A percentile compares a stretch with the other conserved stretches of the same genome.
These are phyloP conservation scores for Temnothorax unifasciatus DNA, from an alignment of 2,888 invertebrate genomes.

Conservation along the genomic window DNA sequence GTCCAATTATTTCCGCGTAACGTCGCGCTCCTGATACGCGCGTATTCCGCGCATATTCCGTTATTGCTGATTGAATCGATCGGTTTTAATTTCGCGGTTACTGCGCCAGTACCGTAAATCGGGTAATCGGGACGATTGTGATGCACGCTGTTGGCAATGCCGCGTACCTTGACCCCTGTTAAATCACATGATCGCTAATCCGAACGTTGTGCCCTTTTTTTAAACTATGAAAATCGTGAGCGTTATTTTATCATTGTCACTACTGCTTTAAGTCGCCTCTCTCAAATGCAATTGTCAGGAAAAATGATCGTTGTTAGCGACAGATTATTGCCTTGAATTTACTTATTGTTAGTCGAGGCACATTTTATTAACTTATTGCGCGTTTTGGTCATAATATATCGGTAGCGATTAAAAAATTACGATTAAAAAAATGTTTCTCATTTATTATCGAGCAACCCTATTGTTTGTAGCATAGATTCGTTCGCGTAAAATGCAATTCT, in stretches of 20 bases:
- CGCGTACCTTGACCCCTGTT: constrained; percentile 21
- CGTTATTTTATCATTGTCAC: neutral
- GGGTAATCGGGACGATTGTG: constrained; percentile 18
- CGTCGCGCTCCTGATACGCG: constrained; percentile 39
- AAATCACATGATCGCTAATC: constrained; percentile 6
- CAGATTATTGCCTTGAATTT: neutral
- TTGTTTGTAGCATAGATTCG: neutral
- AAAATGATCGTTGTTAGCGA: neutral
- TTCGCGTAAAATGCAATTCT: constrained; percentile 34
- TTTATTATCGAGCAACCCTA: neutral
- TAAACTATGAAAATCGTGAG: neutral
- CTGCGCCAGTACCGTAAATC: constrained; percentile 57
- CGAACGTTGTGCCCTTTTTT: neutral
- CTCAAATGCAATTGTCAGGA: neutral
- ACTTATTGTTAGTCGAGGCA: neutral
- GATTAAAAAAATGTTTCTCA: neutral
- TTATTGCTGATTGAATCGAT: constrained; percentile 84
- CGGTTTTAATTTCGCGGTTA: constrained; percentile 77
- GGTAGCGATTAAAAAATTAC: neutral
- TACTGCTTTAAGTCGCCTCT: neutral
- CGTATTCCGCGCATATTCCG: constrained; percentile 68
- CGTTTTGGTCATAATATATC: neutral
- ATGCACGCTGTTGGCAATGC: neutral
- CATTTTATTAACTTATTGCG: neutral
- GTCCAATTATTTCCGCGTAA: constrained; percentile 55